Evolutionary conservation across 2,888 invertebrate genomes (phyloP).

Genomic region (Lathronympha strigana): DNA sequence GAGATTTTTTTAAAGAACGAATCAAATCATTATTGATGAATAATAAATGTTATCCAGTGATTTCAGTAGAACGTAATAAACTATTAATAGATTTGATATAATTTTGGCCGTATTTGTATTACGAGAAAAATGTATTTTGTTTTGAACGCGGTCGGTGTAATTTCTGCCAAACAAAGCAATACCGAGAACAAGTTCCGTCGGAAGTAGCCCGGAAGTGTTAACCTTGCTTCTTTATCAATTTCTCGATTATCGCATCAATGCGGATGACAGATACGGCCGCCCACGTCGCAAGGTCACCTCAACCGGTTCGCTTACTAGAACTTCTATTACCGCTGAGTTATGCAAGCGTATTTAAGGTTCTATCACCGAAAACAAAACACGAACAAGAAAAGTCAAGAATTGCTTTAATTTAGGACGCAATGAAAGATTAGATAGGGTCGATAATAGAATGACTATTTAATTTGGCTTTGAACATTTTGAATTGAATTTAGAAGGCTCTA

Average conservation of each 20-base stretch:
- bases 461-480: background rate
- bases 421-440: background rate
- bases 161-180: background rate
- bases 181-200: conserved; percentile 15
- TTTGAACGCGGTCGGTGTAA: no score
- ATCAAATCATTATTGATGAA: no score
- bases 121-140: no score
- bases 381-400: conserved; percentile 1
- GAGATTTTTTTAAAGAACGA: no score
- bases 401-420: background rate
- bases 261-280: conserved; percentile 64
- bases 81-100: no score
- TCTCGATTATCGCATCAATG: conserved; percentile 52
- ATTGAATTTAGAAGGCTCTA: conserved; percentile 11
- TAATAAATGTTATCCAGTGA: no score
- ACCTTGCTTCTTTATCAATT: conserved; percentile 38
- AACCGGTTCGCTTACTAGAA: conserved; percentile 67
- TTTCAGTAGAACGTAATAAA: no score
- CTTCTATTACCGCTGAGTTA: conserved; percentile 51
- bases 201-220: conserved; percentile 33
- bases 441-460: background rate
- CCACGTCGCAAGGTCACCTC: conserved; percentile 63
- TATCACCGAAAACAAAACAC: conserved; percentile 2
- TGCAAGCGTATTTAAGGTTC: conserved; percentile 31
- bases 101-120: no score